Base-by-base conservation (phyloP, 2,797 vertebrate species). In the Macropus fuliginosus region DNA sequence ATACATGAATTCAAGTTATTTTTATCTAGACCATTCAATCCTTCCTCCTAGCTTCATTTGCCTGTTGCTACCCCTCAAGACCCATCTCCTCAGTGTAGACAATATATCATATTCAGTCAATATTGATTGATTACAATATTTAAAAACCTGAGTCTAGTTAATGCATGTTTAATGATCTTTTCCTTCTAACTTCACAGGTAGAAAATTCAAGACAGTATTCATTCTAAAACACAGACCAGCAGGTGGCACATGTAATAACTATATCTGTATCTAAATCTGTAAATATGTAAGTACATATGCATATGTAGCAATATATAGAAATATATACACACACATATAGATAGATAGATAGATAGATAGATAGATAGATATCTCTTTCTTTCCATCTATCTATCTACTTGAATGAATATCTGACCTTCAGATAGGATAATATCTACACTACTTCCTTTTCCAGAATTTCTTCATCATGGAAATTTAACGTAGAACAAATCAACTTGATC, bases 111-210 rank as follows among this genome's bases (percentile, higher is more conserved):
- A 93, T 56, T 97, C 92, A 97, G 95, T 97, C 94, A 97, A 96
- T 98, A 97, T 96, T 97, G 96, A 97, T 98, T 96, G 95, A 94
- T 95, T 95, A 54, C 90, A 96, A 62, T 55, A 93, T 2, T 95
- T 91, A 97, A 96, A 93, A 93, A 94, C 95, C 59, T 95, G 94
- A 92, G 89, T 96, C 92, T 98, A 92, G 92, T 96, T 97, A 97
- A 97, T 97, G 81, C 96, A 96, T 94, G 94, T 96, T 97, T 98
- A 97, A 97, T 97, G 97, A 96, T 92, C 92, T 97, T 96, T 95
- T 97, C 93, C 95, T 93, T 94, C 55, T 96, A 91, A 97, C 96
- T 98, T 98, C 96, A 97, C 97, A 98, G 96, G 97, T 98, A 94
- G 96, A 97, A 96, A 94, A 96, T 91, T 98, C 95, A 96, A 91